Percentiles rank a stretch among this genome's conserved stretches.
Evolutionary conservation across 2,888 invertebrate species (phyloP).

Genomic region (Cheilosia variabilis): DNA sequence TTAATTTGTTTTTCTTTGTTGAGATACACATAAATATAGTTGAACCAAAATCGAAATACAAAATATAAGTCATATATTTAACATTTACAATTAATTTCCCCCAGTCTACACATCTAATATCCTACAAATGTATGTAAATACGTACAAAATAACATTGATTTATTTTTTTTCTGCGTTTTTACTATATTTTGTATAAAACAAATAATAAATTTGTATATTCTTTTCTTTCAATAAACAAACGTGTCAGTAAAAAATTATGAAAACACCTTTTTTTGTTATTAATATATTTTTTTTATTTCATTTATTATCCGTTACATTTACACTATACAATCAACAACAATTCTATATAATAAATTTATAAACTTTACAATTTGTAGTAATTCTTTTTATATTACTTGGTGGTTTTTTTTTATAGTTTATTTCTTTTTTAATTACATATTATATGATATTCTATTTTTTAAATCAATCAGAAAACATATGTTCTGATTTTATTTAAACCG

Average conservation of each 20-base stretch:
- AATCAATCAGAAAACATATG: constrained; percentile 54
- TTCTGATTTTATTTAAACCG: constrained; percentile 43
- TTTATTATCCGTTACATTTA: constrained; percentile 74
- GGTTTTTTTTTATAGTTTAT: constrained; percentile 61
- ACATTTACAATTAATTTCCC: constrained; percentile 66
- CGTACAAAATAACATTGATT: constrained; percentile 75
- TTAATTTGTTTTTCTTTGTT: constrained; percentile 22
- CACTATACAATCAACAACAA: constrained; percentile 76
- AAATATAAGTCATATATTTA: constrained; percentile 60
- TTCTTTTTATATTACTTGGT: constrained; percentile 59
- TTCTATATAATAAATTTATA: constrained; percentile 72
- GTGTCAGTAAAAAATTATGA: constrained; percentile 74
- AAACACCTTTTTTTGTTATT: constrained; percentile 53
- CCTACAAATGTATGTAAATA: constrained; percentile 75
- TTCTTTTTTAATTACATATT: constrained; percentile 45
- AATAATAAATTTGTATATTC: constrained; percentile 72
- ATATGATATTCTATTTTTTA: constrained; percentile 66
- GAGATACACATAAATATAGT: constrained; percentile 65
- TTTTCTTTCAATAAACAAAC: constrained; percentile 61
- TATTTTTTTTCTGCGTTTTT: constrained; percentile 47
- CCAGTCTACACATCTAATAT: constrained; percentile 73
- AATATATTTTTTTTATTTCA: constrained; percentile 50
- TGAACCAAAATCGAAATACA: constrained; percentile 47
- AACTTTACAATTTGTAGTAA: constrained; percentile 67
- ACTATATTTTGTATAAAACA: constrained; percentile 68